Evolutionary conservation across 2,888 invertebrate genomes (phyloP).

Genomic region (Coenonympha arcania): DNA sequence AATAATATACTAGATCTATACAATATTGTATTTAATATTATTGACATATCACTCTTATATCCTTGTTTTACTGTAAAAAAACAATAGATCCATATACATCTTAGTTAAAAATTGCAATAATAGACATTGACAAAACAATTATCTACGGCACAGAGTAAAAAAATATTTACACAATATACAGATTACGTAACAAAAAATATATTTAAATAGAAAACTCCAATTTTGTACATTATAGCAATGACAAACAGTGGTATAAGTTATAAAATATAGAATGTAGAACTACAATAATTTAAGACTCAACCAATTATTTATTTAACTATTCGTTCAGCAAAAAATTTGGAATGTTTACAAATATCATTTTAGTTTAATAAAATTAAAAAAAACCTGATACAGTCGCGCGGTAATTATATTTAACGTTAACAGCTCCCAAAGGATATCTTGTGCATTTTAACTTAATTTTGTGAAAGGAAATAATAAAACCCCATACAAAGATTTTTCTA

Average conservation of each 20-base stretch:
- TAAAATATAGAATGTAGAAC: slow-evolving; percentile 23
- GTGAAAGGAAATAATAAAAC: too few species aligned
- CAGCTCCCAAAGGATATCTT: too few species aligned
- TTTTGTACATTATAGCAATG: slow-evolving; percentile 31
- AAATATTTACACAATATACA: slow-evolving; percentile 53
- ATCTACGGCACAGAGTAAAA: slow-evolving; percentile 33
- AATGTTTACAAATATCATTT: slow-evolving; percentile 43
- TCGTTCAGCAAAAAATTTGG: slow-evolving; percentile 45
- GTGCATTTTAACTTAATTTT: too few species aligned
- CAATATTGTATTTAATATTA: too few species aligned
- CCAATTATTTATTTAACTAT: slow-evolving; percentile 21
- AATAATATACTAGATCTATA: too few species aligned
- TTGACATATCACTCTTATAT: too few species aligned
- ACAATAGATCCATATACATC: background rate
- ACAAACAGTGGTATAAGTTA: slow-evolving; percentile 24
- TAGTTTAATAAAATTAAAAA: slow-evolving; percentile 27
- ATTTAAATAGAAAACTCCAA: background rate
- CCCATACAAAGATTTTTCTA: too few species aligned
- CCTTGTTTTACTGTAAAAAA: too few species aligned
- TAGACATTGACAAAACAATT: slow-evolving; percentile 16
- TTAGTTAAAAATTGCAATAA: background rate
- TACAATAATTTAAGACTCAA: slow-evolving; percentile 13
- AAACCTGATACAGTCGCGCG: too few species aligned
- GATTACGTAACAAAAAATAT: slow-evolving; percentile 15
- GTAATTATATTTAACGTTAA: too few species aligned